Conservation (phyloP, 2,797 vertebrate genomes). For the Echiichthys vipera region DNA sequence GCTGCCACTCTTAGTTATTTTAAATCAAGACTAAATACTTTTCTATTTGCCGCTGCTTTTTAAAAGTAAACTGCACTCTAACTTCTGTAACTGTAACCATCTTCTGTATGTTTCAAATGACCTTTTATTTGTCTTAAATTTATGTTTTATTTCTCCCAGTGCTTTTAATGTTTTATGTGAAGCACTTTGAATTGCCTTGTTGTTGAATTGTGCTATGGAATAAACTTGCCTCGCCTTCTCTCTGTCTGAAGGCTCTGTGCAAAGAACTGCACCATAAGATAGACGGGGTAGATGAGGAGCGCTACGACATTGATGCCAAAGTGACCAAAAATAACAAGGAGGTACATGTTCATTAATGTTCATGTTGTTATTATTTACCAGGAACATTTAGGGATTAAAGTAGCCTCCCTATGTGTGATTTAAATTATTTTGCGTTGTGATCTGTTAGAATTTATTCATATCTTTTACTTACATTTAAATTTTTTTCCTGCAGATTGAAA, state of each 20-base stretch:
- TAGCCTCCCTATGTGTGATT: neutral
- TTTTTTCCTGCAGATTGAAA: slow-evolving; percentile 64
- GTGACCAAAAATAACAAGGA: slow-evolving; percentile 79
- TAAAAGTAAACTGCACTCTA: too few relatives aligned
- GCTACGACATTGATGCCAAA: slow-evolving; percentile 79
- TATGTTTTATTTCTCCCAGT: too few relatives aligned
- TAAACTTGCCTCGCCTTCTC: too few relatives aligned
- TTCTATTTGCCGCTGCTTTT: too few relatives aligned
- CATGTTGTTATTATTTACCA: neutral
- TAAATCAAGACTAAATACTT: too few relatives aligned
- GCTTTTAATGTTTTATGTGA: too few relatives aligned
- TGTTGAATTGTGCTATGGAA: too few relatives aligned
- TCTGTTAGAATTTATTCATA: neutral
- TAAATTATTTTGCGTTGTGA: neutral
- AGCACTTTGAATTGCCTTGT: too few relatives aligned
- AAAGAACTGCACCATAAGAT: slow-evolving; percentile 80
- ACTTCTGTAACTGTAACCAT: too few relatives aligned
- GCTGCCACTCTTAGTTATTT: too few relatives aligned
- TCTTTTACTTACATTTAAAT: neutral
- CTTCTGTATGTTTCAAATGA: too few relatives aligned
- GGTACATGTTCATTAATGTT: slow-evolving; percentile 31
- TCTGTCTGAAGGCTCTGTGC: slow-evolving; percentile 75
- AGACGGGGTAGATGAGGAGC: slow-evolving; percentile 82
- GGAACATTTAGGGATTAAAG: neutral
- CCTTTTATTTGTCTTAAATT: too few relatives aligned